Evolutionary conservation across 2,113 vertebrate genomes (phyloP).

Genomic region (Zosterops japonicus): DNA sequence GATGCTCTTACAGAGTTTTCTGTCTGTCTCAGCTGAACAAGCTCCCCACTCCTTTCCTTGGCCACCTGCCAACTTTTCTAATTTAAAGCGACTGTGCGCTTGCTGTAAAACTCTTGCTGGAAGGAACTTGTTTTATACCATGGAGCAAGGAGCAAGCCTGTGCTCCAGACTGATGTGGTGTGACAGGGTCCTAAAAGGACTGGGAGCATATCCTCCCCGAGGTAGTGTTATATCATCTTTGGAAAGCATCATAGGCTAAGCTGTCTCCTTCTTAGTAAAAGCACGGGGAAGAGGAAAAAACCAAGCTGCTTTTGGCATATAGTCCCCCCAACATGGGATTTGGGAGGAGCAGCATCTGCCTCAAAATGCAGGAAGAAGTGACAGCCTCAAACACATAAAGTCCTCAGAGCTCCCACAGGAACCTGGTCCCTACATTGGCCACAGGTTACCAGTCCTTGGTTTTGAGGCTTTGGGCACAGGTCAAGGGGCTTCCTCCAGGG

Average conservation of each 20-base stretch:
- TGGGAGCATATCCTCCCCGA: neutral
- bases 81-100: constrained; percentile 84
- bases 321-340: neutral
- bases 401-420: neutral
- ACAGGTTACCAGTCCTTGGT: neutral
- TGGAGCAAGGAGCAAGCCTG: neutral
- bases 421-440: neutral
- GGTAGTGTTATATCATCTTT: constrained; percentile 39
- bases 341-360: constrained; percentile 33
- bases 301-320: constrained; percentile 24
- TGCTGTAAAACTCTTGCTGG: constrained; percentile 72
- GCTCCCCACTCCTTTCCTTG: constrained; percentile 73
- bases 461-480: neutral
- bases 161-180: neutral
- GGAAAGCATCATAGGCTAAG: neutral
- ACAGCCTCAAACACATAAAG: neutral
- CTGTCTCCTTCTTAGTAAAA: neutral
- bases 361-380: neutral
- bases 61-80: constrained; percentile 74
- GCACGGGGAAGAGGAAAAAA: constrained; percentile 13
- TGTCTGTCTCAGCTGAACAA: constrained; percentile 71
- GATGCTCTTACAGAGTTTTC: constrained; percentile 55
- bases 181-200: neutral
- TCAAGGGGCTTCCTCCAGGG: neutral
- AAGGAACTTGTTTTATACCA: constrained; percentile 45